Conservation (phyloP, 2,797 vertebrate genomes). For the Gobio occitaniae region DNA sequence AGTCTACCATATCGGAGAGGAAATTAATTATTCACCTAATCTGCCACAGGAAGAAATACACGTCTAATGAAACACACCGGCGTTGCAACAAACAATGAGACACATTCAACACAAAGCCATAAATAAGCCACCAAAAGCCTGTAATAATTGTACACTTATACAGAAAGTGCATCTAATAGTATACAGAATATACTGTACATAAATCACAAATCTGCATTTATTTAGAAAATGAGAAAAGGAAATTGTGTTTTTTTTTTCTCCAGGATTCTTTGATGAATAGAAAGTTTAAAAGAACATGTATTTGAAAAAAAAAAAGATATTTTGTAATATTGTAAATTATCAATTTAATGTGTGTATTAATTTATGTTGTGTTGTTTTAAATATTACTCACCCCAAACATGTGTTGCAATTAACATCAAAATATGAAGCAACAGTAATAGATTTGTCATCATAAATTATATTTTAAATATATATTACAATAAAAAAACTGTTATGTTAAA, state of each 20-base stretch:
- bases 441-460: neutral
- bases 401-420: neutral
- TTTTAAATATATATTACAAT: too few species aligned
- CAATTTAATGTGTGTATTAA: too few species aligned
- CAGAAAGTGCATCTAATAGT: neutral
- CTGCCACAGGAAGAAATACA: conserved; percentile 70
- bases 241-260: too few species aligned
- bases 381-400: neutral
- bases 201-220: neutral
- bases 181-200: neutral
- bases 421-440: too few species aligned
- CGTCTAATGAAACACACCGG: conserved; percentile 52
- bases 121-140: conserved; percentile 5
- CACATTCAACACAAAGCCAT: conserved; percentile 25
- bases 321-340: neutral
- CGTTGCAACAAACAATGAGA: conserved; percentile 45
- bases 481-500: neutral
- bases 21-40: conserved; percentile 79
- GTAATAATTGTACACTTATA: conserved; percentile 10
- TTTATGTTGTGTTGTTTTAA: neutral
- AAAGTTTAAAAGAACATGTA: too few species aligned
- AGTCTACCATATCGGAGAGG: conserved; percentile 72
- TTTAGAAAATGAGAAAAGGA: too few species aligned
- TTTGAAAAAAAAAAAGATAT: too few species aligned
- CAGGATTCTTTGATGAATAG: too few species aligned